Percentiles rank a stretch among this genome's conserved stretches.
Conservation (phyloP, 2,113 vertebrate genomes). For the Cyanistes caeruleus region DNA sequence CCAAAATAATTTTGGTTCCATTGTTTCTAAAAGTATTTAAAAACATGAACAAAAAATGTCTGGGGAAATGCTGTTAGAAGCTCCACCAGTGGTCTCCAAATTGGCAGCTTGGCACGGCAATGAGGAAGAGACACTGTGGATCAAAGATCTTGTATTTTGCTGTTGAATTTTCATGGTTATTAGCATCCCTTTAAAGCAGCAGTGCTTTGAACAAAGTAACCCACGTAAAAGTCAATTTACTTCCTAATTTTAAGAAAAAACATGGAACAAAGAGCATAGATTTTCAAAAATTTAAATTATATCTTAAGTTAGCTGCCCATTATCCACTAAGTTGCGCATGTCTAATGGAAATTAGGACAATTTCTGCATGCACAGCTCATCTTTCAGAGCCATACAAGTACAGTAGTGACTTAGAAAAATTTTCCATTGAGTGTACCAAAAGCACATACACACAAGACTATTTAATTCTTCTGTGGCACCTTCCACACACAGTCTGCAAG, state of each 20-base stretch:
- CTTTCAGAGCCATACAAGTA: not conserved
- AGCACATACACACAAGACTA: not conserved
- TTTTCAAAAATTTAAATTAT: not conserved
- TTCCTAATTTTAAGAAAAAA: not conserved
- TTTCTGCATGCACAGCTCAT: not conserved
- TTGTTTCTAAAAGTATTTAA: not conserved
- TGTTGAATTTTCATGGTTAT: not conserved
- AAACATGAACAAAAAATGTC: not conserved
- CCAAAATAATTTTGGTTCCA: not conserved
- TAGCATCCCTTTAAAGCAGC: not conserved
- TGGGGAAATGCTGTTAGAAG: not conserved
- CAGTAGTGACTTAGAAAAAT: not conserved
- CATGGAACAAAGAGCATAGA: not conserved
- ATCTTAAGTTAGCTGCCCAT: not conserved
- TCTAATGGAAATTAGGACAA: not conserved
- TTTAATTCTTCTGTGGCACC: not conserved
- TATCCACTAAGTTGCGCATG: not conserved
- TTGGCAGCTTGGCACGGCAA: not conserved
- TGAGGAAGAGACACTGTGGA: not conserved
- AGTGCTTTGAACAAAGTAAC: not conserved
- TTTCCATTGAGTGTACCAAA: not conserved
- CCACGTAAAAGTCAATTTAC: not conserved
- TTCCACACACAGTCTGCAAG: not conserved
- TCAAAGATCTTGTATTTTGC: not conserved
- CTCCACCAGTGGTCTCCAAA: not conserved